These are phyloP conservation scores for Xenopus borealis DNA, from an alignment of 2,113 vertebrate species.

Conservation along the genomic window DNA sequence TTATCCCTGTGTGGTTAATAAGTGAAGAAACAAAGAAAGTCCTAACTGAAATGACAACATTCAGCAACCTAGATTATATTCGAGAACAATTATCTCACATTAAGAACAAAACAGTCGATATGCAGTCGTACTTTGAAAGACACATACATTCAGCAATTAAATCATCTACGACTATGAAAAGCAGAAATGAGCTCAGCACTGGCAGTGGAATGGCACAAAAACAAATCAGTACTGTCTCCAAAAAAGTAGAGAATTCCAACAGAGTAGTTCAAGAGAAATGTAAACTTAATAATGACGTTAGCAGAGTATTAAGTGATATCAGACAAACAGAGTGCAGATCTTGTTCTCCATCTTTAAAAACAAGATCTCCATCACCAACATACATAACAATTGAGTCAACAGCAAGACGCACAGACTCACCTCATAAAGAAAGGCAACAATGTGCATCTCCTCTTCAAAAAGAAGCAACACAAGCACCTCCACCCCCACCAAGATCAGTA, in stretches of 20 bases:
- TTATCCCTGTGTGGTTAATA: constrained; percentile 67
- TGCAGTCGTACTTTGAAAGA: constrained; percentile 60
- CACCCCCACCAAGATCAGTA: constrained; percentile 60
- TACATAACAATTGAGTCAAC: constrained; percentile 85
- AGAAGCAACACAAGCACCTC: constrained; percentile 61
- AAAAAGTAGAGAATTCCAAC: constrained; percentile 60
- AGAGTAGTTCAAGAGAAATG: constrained; percentile 53
- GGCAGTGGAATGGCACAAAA: constrained; percentile 51
- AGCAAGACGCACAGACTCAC: constrained; percentile 62
- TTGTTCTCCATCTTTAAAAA: constrained; percentile 67
- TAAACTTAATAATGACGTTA: constrained; percentile 55
- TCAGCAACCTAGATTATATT: constrained; percentile 59
- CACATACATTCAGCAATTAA: constrained; percentile 62
- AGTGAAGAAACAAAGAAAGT: constrained; percentile 63
- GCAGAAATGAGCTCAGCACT: constrained; percentile 52
- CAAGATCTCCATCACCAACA: constrained; percentile 75
- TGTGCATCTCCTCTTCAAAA: constrained; percentile 62
- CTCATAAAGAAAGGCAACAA: constrained; percentile 62
- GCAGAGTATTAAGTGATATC: constrained; percentile 50
- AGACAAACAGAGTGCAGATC: constrained; percentile 57
- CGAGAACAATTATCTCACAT: constrained; percentile 65
- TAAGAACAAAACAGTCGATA: constrained; percentile 59
- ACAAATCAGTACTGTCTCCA: constrained; percentile 61
- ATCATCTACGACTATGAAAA: constrained; percentile 59
- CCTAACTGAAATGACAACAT: constrained; percentile 53